Percentiles rank a stretch among this genome's conserved stretches.
Conservation (phyloP, 1,140 invertebrate genomes). For the Drosophila trapezifrons region DNA sequence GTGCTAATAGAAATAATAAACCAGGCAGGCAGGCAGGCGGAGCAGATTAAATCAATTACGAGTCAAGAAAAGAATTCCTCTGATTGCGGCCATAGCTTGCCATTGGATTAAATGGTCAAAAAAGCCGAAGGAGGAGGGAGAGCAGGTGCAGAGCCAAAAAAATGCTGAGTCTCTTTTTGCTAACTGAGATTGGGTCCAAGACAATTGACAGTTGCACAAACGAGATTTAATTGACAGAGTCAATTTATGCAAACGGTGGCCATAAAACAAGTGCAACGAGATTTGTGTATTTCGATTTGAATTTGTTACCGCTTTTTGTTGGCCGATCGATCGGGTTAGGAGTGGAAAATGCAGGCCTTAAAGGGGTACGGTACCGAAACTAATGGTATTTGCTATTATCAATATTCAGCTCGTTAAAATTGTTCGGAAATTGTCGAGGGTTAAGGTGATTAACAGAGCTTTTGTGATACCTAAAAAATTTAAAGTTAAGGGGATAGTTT, state of each 20-base stretch:
- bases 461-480: not conserved
- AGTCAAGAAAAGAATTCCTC: slow-evolving; percentile 54
- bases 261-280: slow-evolving; percentile 58
- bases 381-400: slow-evolving; percentile 14
- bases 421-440: slow-evolving; percentile 8
- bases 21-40: slow-evolving; percentile 54
- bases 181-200: slow-evolving; percentile 26
- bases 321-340: not conserved
- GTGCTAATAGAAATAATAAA: slow-evolving; percentile 79
- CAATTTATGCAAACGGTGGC: slow-evolving; percentile 77
- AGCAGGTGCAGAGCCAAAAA: slow-evolving; percentile 31
- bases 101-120: slow-evolving; percentile 40
- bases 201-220: slow-evolving; percentile 72
- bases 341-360: slow-evolving; percentile 14
- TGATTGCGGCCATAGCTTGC: slow-evolving; percentile 48
- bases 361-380: slow-evolving; percentile 13
- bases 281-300: slow-evolving; percentile 44
- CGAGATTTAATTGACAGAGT: slow-evolving; percentile 76
- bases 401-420: slow-evolving; percentile 23
- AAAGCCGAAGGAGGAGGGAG: not conserved
- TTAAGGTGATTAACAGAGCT: not conserved
- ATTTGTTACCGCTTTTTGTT: slow-evolving; percentile 30
- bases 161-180: slow-evolving; percentile 30
- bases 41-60: slow-evolving; percentile 78
- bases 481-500: too few species aligned